Conservation (phyloP, 37 sponge, comb jelly and placozoan genomes). For the Spongilla lacustris region DNA sequence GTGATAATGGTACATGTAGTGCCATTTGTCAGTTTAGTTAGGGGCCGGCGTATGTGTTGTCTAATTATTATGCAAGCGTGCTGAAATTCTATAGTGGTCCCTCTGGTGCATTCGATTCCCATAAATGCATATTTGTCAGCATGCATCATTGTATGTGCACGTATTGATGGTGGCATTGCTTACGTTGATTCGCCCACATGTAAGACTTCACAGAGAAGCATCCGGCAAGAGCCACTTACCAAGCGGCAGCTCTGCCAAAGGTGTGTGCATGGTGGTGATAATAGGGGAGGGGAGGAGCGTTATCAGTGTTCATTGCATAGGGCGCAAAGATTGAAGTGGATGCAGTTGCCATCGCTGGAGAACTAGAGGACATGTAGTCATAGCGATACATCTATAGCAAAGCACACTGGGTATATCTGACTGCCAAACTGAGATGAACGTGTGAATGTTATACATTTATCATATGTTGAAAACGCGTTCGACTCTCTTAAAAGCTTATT, state of each 20-base stretch:
- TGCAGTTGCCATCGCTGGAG: constrained; percentile 71
- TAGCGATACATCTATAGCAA: neutral
- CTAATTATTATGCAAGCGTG: too few species aligned
- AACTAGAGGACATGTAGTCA: constrained; percentile 28
- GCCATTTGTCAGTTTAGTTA: too few species aligned
- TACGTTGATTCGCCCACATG: neutral
- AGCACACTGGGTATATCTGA: too few species aligned
- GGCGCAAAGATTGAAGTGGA: constrained; percentile 88
- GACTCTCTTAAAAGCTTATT: too few species aligned
- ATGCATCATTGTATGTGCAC: too few species aligned
- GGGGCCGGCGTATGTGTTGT: too few species aligned
- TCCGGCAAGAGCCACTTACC: constrained; percentile 87
- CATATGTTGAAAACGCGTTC: neutral
- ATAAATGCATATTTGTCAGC: too few species aligned
- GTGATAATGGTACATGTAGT: constrained; percentile 10
- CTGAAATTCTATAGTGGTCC: too few species aligned
- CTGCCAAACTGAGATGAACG: too few species aligned
- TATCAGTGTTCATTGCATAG: constrained; percentile 21
- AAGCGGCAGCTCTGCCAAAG: constrained; percentile 84
- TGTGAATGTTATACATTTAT: neutral
- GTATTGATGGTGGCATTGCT: neutral
- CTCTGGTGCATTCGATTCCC: too few species aligned
- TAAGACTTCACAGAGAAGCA: constrained; percentile 58
- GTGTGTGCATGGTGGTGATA: constrained; percentile 37
- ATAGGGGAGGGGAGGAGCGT: neutral